Evolutionary conservation across 2,888 invertebrate genomes (phyloP).

Genomic region (Eristalis intricaria): DNA sequence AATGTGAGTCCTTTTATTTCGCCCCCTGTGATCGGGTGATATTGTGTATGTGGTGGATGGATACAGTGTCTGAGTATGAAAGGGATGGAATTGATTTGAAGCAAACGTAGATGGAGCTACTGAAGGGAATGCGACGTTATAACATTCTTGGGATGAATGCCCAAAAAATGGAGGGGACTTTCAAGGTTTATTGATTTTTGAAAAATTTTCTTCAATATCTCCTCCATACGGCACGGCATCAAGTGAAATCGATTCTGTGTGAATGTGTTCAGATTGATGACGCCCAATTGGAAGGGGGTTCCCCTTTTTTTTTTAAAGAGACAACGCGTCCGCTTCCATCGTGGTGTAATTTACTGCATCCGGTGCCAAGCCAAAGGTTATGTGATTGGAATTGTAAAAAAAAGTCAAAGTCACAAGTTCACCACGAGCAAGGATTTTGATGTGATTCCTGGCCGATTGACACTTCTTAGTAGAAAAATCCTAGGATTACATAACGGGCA

Average conservation of each 20-base stretch:
- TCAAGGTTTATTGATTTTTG: constrained; percentile 57
- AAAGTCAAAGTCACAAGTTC: not conserved
- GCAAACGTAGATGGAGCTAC: constrained; percentile 42
- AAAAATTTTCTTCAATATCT: constrained; percentile 16
- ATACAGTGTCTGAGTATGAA: constrained; percentile 29
- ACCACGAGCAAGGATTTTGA: not conserved
- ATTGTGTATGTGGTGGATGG: constrained; percentile 1
- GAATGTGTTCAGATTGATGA: not conserved
- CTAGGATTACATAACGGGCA: not conserved
- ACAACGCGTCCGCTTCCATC: not conserved
- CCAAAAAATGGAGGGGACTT: constrained; percentile 14
- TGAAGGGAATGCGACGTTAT: constrained; percentile 28
- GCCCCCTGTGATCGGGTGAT: constrained; percentile 58
- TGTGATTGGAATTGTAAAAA: not conserved
- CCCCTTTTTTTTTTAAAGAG: not conserved
- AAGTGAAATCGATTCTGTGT: constrained; percentile 12
- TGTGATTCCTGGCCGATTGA: not conserved
- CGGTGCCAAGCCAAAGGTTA: not conserved
- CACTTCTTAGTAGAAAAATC: not conserved
- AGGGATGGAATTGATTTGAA: constrained; percentile 56
- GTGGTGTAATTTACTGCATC: not conserved
- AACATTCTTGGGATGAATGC: constrained; percentile 35
- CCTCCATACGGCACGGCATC: not conserved
- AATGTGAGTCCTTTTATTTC: constrained; percentile 67
- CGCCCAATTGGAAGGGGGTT: not conserved